Conservation (phyloP, 2,797 vertebrate genomes). For the Anguilla megastoma region DNA sequence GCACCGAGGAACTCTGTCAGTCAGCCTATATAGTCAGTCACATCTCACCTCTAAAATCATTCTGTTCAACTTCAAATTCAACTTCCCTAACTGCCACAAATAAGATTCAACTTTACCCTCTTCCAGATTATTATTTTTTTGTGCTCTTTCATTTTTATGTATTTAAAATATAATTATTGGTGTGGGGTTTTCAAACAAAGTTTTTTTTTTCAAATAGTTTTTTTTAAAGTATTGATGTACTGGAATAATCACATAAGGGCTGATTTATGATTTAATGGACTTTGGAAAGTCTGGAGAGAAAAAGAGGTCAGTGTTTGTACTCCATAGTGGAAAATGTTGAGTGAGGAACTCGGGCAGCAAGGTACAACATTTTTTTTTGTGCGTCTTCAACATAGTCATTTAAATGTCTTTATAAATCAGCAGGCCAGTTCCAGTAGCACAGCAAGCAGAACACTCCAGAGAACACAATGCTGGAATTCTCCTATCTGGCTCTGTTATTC, state of each 20-base stretch:
- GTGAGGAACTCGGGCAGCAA: not conserved
- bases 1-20: not conserved
- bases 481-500: constrained; percentile 40
- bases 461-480: not conserved
- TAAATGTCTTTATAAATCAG: constrained; percentile 16
- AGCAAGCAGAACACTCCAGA: not conserved
- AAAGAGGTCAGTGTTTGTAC: not conserved
- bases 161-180: no score
- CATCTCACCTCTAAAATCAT: not conserved
- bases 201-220: no score
- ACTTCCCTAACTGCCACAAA: not conserved
- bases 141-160: no score
- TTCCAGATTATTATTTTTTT: no score
- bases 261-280: constrained; percentile 7
- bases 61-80: not conserved
- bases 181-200: no score
- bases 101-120: no score
- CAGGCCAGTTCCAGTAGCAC: constrained; percentile 18
- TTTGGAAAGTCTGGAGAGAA: not conserved
- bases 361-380: not conserved
- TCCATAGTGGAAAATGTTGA: not conserved
- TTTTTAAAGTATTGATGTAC: not conserved
- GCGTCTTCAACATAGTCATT: constrained; percentile 20
- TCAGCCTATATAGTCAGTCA: not conserved
- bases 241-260: constrained; percentile 12